Evolutionary conservation across 1,140 invertebrate species (phyloP), one percentile per base, ranked within the genome.

Genomic region (Diachasma alloeum): DNA sequence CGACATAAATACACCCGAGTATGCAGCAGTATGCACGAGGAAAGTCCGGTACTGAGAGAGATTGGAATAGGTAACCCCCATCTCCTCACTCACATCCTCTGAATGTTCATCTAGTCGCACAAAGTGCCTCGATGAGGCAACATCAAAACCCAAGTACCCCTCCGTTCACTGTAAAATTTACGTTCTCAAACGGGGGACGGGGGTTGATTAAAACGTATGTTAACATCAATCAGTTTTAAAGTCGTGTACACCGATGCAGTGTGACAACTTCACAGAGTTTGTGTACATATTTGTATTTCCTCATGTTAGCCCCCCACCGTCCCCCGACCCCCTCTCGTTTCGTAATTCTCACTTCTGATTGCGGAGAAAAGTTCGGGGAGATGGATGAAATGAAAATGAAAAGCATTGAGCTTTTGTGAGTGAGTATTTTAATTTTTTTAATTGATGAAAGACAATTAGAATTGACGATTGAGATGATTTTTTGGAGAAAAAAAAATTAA

Each of bases 41-140:
- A 22, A 44, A 46, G 22, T n/a, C 42, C 17, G 22, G 26, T 66
- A 67, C 39, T 53, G 42, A 46, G 69, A 48, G 22, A 67, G 70
- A 78, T 74, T 53, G 59, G 44, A 63, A 74, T 77, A 78, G 77
- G 72, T 78, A 74, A 69, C 63, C 46, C 63, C 46, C 70, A 22
- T 26, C 68, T 39, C 15, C 53, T 66, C 26, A 24, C 48, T 15
- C 17, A 9, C 48, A 53, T 53, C 48, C 48, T 15, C 44, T 8
- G 17, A 74, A 77, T 81, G 80, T 72, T 68, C 78, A 74, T 79
- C 79, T 82, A 82, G 83, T 83, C 73, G 81, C 79, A 67, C 67
- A 74, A 76, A 72, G 77, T 75, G 78, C 75, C 79, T 82, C 81
- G 77, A 42, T 80, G 77, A 77, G 81, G 70, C 75, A 79, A 80